Conservation (phyloP, 2,888 invertebrate genomes). For the Dromius quadrimaculatus region DNA sequence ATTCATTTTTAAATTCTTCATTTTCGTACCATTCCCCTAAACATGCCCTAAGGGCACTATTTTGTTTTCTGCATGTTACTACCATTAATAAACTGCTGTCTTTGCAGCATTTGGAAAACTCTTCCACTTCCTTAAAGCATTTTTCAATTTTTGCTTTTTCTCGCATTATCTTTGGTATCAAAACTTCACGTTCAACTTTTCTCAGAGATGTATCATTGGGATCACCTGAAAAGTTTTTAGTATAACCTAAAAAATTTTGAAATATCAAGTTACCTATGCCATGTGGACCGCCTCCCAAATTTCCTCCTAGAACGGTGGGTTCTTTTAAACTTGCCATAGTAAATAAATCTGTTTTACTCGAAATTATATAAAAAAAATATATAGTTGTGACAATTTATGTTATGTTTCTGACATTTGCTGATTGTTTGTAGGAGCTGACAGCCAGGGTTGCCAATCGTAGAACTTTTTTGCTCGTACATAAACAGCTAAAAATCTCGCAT, state of each 20-base stretch:
- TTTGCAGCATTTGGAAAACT: slow-evolving; percentile 81
- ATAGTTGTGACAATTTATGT: background rate
- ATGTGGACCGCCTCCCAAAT: slow-evolving; percentile 69
- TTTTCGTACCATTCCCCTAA: slow-evolving; percentile 82
- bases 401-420: background rate
- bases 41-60: slow-evolving; percentile 77
- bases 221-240: slow-evolving; percentile 73
- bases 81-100: slow-evolving; percentile 76
- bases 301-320: slow-evolving; percentile 65
- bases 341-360: too few species aligned
- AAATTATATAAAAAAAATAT: background rate
- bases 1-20: slow-evolving; percentile 78
- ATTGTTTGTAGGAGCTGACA: background rate
- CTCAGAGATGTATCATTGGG: slow-evolving; percentile 86
- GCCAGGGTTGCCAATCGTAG: background rate
- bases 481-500: too few species aligned
- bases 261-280: slow-evolving; percentile 68
- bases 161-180: slow-evolving; percentile 91
- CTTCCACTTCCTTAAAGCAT: slow-evolving; percentile 79
- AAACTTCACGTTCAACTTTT: slow-evolving; percentile 88
- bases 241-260: slow-evolving; percentile 30
- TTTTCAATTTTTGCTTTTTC: slow-evolving; percentile 84
- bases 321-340: slow-evolving; percentile 42
- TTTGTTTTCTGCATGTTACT: slow-evolving; percentile 80
- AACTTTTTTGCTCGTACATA: too few species aligned